Evolutionary conservation across 2,113 vertebrate genomes (phyloP).

Genomic region (Oncorhynchus keta): DNA sequence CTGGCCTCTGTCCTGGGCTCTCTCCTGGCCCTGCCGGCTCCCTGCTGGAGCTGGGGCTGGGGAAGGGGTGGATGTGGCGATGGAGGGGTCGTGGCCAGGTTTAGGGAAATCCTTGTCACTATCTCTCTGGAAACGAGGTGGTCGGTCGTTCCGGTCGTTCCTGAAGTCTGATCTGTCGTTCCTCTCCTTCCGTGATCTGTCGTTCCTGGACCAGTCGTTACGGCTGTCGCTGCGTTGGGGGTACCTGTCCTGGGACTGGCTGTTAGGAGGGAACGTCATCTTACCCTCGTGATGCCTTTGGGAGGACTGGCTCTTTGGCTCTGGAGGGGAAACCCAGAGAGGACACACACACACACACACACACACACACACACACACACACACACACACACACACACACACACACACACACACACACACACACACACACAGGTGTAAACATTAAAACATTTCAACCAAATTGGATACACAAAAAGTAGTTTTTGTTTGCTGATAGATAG

Average conservation of each 20-base stretch:
- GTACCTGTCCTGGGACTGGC: constrained; percentile 72
- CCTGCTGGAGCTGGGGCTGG: constrained; percentile 61
- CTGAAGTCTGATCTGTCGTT: constrained; percentile 78
- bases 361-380: no score
- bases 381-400: no score
- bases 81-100: constrained; percentile 74
- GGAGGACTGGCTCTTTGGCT: constrained; percentile 80
- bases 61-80: constrained; percentile 59
- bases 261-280: constrained; percentile 70
- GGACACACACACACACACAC: no score
- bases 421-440: no score
- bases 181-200: background rate
- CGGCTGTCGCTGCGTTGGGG: constrained; percentile 22
- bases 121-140: constrained; percentile 89
- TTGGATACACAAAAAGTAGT: no score
- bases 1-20: constrained; percentile 48
- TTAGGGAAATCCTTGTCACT: constrained; percentile 79
- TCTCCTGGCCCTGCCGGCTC: constrained; percentile 47
- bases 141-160: constrained; percentile 81
- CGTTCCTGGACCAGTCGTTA: no score
- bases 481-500: no score
- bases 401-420: no score
- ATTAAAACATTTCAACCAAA: no score
- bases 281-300: constrained; percentile 77
- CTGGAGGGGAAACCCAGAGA: constrained; percentile 62